Evolutionary conservation across 2,888 invertebrate genomes (phyloP), one percentile per base, ranked within the genome.

Genomic region (Drosophila suboccidentalis): DNA sequence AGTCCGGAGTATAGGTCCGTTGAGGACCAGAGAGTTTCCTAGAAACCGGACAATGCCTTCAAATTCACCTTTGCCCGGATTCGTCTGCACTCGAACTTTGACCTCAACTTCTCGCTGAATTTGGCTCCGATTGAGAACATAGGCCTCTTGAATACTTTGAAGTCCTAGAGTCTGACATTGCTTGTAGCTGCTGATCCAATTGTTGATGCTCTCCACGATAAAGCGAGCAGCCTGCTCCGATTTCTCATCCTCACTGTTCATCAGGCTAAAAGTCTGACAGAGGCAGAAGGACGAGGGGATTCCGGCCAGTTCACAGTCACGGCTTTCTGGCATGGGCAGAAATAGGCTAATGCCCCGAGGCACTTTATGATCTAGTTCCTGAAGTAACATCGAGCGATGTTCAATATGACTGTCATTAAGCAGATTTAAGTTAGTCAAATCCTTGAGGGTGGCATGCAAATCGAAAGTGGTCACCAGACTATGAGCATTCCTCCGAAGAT

Each of bases 281-380:
- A 96, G 96, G 90, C 98, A 98, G 95, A 96, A 98, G 89, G 97
- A 96, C 9, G 95, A 94, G 0, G 95, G 94, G 59, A 98, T 96
- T 0, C 93, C 95, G 0, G 97, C 97, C 62, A 93, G 93, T 41
- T 94, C 93, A 90, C 98, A 98, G 0, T 96, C 96, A 50, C 98
- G 93, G 57, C 94, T 93, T 26, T 91, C 91, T 0, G 96, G 95
- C 67, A 98, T 94, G 0, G 95, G 94, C 4, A 95, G 92, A 91
- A 98, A 97, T 57, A 97, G 93, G 91, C 97, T 97, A 9, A 96
- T 94, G 0, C 95, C 95, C 65, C 95, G 93, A 17, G 93, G 90
- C 41, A 92, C 81, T 17, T 90, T 86, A 47, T 93, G 92, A 3
- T 69, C 61, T 13, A 90, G 61, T 1, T 4, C 2, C 5, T 36